These are phyloP conservation scores for Orientallactaga bullata DNA, from an alignment of 2,113 vertebrate genomes.

Conservation along the genomic window DNA sequence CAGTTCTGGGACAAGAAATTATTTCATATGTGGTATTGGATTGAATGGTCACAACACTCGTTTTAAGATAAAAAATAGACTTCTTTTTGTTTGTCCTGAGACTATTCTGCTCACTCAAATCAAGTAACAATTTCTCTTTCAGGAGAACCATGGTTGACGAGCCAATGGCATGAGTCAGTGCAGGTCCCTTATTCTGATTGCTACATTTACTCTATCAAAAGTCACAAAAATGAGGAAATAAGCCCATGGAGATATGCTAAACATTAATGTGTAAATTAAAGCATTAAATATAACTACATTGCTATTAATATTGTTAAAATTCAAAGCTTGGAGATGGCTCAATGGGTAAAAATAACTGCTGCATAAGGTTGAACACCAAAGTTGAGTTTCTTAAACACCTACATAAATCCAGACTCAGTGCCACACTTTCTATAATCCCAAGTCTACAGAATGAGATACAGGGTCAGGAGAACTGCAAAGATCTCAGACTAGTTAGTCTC, in stretches of 20 bases:
- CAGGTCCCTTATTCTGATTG: not conserved
- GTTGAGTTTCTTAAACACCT: too few relatives aligned
- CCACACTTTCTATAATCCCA: too few relatives aligned
- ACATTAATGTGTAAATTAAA: not conserved
- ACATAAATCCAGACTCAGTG: too few relatives aligned
- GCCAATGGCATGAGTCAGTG: not conserved
- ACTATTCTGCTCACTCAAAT: not conserved
- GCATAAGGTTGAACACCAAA: too few relatives aligned
- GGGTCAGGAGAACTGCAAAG: too few relatives aligned
- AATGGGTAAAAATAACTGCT: too few relatives aligned
- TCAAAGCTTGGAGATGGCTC: too few relatives aligned
- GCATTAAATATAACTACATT: not conserved
- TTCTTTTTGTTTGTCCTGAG: too few relatives aligned
- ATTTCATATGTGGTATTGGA: not conserved
- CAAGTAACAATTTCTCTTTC: not conserved
- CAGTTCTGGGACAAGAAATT: not conserved
- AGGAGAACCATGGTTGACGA: not conserved
- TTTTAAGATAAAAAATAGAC: not conserved
- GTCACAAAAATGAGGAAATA: not conserved
- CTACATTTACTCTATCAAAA: not conserved
- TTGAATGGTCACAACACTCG: not conserved
- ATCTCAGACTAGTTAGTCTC: too few relatives aligned
- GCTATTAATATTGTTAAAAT: not conserved
- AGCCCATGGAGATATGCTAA: not conserved
- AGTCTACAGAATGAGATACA: too few relatives aligned